A percentile compares a stretch with the other conserved stretches of the same genome.
phyloP scores from a whole-genome alignment of 1,140 invertebrate genomes.

The Lasaia peninsularis region DNA sequence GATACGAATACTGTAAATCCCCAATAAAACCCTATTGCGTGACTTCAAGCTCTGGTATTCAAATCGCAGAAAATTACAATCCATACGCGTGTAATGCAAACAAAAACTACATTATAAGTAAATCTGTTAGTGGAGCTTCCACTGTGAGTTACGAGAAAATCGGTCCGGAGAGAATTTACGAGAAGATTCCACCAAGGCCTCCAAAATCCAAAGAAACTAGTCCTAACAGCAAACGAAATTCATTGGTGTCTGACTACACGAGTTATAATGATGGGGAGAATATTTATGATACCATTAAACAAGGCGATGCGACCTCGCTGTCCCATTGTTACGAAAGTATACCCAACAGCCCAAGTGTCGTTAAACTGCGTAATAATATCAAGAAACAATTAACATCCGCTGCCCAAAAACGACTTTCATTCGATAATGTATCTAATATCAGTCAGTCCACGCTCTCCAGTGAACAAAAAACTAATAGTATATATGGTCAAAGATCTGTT shows the following conservation, averaged over 20 bases:
- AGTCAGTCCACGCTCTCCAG: conserved; percentile 80
- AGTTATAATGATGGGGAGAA: conserved; percentile 74
- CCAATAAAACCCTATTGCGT: conserved; percentile 64
- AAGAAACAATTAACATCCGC: conserved; percentile 52
- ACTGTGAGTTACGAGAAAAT: conserved; percentile 75
- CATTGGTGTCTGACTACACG: conserved; percentile 58
- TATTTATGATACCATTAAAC: conserved; percentile 80
- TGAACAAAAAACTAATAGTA: conserved; percentile 82
- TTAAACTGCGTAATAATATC: conserved; percentile 57
- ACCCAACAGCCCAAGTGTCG: conserved; percentile 68
- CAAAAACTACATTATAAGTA: conserved; percentile 56
- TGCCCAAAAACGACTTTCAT: conserved; percentile 60
- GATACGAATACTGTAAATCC: conserved; percentile 73
- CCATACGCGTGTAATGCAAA: conserved; percentile 36
- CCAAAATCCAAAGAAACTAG: conserved; percentile 55
- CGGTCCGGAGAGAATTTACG: conserved; percentile 68
- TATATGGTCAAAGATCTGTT: conserved; percentile 79
- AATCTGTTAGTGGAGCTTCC: conserved; percentile 68
- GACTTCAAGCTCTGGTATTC: conserved; percentile 60
- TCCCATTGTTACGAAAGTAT: conserved; percentile 81
- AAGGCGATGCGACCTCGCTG: conserved; percentile 60
- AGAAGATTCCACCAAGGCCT: conserved; percentile 57
- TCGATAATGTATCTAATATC: conserved; percentile 70
- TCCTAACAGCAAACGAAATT: conserved; percentile 54
- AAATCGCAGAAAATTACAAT: conserved; percentile 60